phyloP scores from a whole-genome alignment of 2,888 invertebrate genomes.

The Tetranychus truncatus region DNA sequence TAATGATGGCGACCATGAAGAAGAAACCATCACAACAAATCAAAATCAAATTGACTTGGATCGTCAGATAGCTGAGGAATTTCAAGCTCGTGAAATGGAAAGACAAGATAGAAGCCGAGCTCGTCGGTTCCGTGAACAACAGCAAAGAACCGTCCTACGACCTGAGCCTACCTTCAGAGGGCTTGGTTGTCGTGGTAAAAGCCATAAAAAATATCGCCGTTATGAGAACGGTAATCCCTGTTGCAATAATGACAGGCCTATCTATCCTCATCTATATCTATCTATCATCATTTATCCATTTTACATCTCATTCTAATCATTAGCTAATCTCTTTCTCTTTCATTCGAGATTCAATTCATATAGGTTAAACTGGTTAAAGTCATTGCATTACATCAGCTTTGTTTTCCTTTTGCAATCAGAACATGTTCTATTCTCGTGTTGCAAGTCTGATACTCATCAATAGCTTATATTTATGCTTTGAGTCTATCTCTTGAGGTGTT shows the following conservation, averaged over 20 bases:
- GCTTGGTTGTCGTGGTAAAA: constrained; percentile 20
- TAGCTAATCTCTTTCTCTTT: no score
- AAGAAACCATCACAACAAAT: neutral
- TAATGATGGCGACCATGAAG: neutral
- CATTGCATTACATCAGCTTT: no score
- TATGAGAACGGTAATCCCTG: constrained; percentile 19
- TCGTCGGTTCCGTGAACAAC: constrained; percentile 3
- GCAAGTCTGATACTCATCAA: no score
- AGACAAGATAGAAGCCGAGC: constrained; percentile 6
- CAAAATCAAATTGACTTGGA: neutral
- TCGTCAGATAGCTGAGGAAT: neutral
- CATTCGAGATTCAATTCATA: no score
- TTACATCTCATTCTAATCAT: neutral
- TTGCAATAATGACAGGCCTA: neutral
- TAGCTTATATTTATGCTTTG: no score
- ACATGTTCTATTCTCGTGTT: no score
- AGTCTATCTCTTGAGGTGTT: no score
- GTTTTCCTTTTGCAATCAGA: no score
- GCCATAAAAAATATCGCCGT: constrained; percentile 22
- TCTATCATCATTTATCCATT: neutral
- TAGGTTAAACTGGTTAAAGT: no score
- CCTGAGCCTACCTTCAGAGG: constrained; percentile 19
- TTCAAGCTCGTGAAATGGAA: neutral
- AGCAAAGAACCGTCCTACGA: constrained; percentile 11
- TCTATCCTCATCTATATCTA: neutral